These are phyloP conservation scores for Tamandua tetradactyla DNA, from an alignment of 2,797 vertebrate species.

Conservation along the genomic window DNA sequence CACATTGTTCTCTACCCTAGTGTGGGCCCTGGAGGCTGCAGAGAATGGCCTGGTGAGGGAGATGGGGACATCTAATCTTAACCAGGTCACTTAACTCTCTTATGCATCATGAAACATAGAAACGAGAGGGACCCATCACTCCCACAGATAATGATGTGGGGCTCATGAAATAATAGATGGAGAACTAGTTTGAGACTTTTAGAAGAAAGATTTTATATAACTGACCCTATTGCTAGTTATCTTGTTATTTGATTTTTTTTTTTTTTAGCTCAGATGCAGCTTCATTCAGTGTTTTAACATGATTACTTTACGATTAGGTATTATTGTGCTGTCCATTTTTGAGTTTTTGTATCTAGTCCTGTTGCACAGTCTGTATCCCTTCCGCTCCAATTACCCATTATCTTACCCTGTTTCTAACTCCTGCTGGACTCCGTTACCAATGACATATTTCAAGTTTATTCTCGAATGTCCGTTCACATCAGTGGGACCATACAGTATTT, in stretches of 20 bases:
- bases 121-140: background rate
- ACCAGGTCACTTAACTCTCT: background rate
- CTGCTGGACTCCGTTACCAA: no score
- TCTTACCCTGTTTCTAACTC: no score
- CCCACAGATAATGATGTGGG: background rate
- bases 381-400: no score
- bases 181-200: background rate
- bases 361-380: no score
- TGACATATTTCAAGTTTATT: no score
- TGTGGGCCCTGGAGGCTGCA: background rate
- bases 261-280: no score
- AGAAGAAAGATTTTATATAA: constrained; percentile 10
- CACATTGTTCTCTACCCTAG: background rate
- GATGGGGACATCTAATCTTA: background rate
- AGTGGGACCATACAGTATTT: no score
- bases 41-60: background rate
- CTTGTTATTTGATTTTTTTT: constrained; percentile 50
- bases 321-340: no score
- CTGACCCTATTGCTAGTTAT: background rate
- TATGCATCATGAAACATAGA: background rate
- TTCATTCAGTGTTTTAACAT: no score
- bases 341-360: no score
- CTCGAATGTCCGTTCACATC: no score
- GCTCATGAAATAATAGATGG: background rate
- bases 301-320: no score